phyloP scores from a whole-genome alignment of 53 echinoderm and acorn worm species.

The Echinometra lucunter region DNA sequence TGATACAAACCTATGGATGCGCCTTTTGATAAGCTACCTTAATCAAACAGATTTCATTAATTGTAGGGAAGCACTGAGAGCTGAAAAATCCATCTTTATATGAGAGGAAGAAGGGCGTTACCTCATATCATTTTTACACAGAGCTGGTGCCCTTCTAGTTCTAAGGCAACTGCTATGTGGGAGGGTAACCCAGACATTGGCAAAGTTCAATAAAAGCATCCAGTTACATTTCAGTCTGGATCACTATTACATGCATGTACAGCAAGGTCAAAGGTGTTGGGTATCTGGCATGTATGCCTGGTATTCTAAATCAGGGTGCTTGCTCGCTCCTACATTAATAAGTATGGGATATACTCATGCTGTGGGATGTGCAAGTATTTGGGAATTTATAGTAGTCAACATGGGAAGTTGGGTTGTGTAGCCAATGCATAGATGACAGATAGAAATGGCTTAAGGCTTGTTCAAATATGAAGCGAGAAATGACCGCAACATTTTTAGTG shows the following conservation, averaged over 20 bases:
- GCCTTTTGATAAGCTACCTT: too few relatives aligned
- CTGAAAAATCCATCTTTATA: background rate
- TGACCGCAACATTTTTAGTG: too few relatives aligned
- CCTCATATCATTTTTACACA: background rate
- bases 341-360: background rate
- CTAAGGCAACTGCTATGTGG: background rate
- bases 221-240: slow-evolving; percentile 43
- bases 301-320: background rate
- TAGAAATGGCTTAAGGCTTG: background rate
- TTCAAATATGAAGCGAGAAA: too few relatives aligned
- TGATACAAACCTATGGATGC: too few relatives aligned
- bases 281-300: slow-evolving; percentile 27
- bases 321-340: background rate
- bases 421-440: background rate
- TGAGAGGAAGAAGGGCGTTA: background rate
- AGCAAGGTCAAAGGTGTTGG: slow-evolving; percentile 48
- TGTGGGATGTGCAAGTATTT: background rate
- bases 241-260: slow-evolving; percentile 8
- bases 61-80: background rate
- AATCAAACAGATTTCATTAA: too few relatives aligned
- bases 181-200: slow-evolving; percentile 44
- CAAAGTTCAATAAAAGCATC: slow-evolving; percentile 59
- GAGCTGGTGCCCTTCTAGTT: background rate
- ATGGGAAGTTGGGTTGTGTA: background rate
- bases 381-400: background rate